A percentile compares a stretch with the other conserved stretches of the same genome.
Evolutionary conservation across 2,113 vertebrate species (phyloP).

Genomic region (Empidonax traillii): DNA sequence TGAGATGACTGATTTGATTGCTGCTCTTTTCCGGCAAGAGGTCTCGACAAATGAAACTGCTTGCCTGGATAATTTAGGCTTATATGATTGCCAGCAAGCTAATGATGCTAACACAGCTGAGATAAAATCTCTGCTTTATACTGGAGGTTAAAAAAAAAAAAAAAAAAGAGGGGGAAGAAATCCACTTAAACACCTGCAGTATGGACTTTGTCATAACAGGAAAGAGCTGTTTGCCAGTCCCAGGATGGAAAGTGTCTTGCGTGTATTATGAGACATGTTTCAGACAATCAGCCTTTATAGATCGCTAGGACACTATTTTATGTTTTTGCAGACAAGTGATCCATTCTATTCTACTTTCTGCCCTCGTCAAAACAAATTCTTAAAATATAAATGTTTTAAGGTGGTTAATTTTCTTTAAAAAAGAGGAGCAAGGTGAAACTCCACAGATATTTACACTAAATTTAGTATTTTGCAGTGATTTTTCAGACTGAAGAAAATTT

Average conservation of each 20-base stretch:
- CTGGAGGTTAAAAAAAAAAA: not conserved
- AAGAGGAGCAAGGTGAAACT: not conserved
- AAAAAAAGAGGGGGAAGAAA: accelerated
- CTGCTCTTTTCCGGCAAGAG: constrained; percentile 56
- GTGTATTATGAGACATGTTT: not conserved
- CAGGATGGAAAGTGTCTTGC: not conserved
- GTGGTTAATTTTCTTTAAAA: not conserved
- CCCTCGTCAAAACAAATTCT: not conserved
- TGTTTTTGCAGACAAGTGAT: not conserved
- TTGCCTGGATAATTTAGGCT: constrained; percentile 67
- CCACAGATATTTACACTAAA: not conserved
- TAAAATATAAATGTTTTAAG: not conserved
- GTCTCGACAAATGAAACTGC: constrained; percentile 56
- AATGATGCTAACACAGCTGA: constrained; percentile 68
- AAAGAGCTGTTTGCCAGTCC: not conserved
- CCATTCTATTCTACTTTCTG: not conserved
- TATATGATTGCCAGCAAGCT: constrained; percentile 62
- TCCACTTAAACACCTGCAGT: constrained; percentile 11
- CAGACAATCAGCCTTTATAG: not conserved
- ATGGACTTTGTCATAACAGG: not conserved
- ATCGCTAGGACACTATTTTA: not conserved
- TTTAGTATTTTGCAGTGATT: not conserved
- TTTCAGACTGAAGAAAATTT: not conserved
- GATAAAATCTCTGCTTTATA: constrained; percentile 49
- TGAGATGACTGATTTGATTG: constrained; percentile 70